phyloP scores from a whole-genome alignment of 2,888 invertebrate genomes.

The Pterostichus madidus region DNA sequence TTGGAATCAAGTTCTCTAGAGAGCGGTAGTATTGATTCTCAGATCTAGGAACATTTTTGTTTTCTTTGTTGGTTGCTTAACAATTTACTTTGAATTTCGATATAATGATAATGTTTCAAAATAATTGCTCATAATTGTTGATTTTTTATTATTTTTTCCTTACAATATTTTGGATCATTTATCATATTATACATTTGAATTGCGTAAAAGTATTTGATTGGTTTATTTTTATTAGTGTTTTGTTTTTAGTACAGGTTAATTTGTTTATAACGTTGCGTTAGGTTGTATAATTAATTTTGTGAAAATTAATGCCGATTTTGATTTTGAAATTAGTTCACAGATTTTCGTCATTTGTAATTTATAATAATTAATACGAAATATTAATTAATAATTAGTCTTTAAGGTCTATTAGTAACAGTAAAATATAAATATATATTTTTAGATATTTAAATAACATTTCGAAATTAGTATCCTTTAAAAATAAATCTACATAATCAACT shows the following conservation, averaged over 20 bases:
- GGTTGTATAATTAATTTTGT: constrained; percentile 11
- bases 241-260: constrained; percentile 12
- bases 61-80: constrained; percentile 60
- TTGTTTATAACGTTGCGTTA: constrained; percentile 42
- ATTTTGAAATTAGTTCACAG: constrained; percentile 37
- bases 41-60: constrained; percentile 34
- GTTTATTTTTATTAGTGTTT: constrained; percentile 36
- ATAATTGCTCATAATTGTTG: constrained; percentile 60
- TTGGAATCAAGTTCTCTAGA: not conserved
- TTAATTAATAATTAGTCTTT: not conserved
- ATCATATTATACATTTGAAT: constrained; percentile 53
- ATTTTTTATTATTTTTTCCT: constrained; percentile 48
- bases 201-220: constrained; percentile 43
- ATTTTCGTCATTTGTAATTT: constrained; percentile 33
- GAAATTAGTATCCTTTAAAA: not conserved
- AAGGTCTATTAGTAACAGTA: not conserved
- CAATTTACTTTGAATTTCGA: constrained; percentile 41
- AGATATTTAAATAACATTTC: not conserved
- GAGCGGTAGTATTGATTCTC: constrained; percentile 41
- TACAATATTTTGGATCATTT: constrained; percentile 50
- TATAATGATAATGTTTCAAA: constrained; percentile 55
- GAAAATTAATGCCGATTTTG: constrained; percentile 8
- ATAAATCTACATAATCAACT: no score
- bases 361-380: constrained; percentile 21
- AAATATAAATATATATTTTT: not conserved